phyloP scores from a whole-genome alignment of 1,140 invertebrate species.

The Drosophila nannoptera region DNA sequence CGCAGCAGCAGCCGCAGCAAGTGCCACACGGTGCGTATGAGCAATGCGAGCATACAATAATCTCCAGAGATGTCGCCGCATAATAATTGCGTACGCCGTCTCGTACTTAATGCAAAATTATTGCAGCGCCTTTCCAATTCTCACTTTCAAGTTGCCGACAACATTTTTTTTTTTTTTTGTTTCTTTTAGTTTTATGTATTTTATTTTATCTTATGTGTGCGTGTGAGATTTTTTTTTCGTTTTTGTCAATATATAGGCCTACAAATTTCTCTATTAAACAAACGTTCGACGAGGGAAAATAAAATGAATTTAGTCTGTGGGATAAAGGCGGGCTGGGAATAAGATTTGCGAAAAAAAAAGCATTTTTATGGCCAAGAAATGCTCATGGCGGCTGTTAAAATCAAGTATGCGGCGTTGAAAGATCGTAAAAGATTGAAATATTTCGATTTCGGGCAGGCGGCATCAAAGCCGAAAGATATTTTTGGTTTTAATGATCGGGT shows the following conservation, averaged over 20 bases:
- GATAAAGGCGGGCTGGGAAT: no score
- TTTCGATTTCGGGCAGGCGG: slow-evolving; percentile 63
- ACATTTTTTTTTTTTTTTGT: slow-evolving; percentile 26
- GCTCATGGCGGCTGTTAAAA: slow-evolving; percentile 25
- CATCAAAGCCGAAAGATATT: slow-evolving; percentile 58
- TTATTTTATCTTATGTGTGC: background rate
- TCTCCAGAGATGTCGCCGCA: slow-evolving; percentile 74
- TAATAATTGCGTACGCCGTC: slow-evolving; percentile 65
- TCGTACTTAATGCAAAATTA: slow-evolving; percentile 77
- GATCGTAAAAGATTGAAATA: slow-evolving; percentile 64
- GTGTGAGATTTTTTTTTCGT: slow-evolving; percentile 12
- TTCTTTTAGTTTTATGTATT: background rate
- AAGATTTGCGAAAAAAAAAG: slow-evolving; percentile 32
- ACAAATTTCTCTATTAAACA: slow-evolving; percentile 58
- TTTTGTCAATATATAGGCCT: slow-evolving; percentile 48
- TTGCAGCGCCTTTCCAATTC: slow-evolving; percentile 72
- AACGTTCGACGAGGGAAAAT: slow-evolving; percentile 10
- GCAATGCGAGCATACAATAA: slow-evolving; percentile 71
- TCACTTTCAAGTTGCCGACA: slow-evolving; percentile 67
- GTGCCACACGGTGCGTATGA: slow-evolving; percentile 69
- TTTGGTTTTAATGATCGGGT: slow-evolving; percentile 65
- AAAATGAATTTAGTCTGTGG: slow-evolving; percentile 59
- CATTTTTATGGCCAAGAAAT: slow-evolving; percentile 49
- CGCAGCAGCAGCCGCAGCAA: slow-evolving; percentile 23
- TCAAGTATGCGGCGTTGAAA: slow-evolving; percentile 36